Percentiles rank a stretch among this genome's conserved stretches.
Evolutionary conservation across 2,113 vertebrate species (phyloP).

Genomic region (Corythaixoides concolor): DNA sequence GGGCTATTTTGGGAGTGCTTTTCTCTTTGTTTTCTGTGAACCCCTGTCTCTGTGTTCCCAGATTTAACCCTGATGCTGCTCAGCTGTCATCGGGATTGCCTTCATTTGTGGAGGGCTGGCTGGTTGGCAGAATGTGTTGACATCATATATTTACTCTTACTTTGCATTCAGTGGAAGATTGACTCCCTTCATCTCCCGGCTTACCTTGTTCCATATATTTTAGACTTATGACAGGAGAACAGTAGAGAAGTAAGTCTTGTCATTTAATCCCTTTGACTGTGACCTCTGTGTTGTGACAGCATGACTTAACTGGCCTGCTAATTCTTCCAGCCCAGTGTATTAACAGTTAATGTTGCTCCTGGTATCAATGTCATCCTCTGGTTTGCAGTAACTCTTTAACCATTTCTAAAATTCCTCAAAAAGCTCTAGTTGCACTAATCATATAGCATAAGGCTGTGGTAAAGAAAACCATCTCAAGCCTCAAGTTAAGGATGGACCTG

Average conservation of each 20-base stretch:
- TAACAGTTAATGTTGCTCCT: neutral
- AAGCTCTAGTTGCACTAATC: neutral
- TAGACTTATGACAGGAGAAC: neutral
- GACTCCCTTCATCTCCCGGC: neutral
- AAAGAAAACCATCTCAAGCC: neutral
- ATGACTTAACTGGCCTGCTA: neutral
- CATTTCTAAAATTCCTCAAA: neutral
- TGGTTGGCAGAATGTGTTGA: neutral
- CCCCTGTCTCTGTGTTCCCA: constrained; percentile 27
- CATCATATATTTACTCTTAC: neutral
- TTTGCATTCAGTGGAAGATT: neutral
- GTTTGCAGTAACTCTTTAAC: neutral
- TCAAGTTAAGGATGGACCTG: neutral
- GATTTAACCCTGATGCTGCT: constrained; percentile 66
- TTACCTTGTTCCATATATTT: neutral
- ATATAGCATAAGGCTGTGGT: neutral
- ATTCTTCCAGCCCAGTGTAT: neutral
- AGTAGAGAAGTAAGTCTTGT: neutral
- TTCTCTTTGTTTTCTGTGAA: constrained; percentile 69
- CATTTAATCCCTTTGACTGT: neutral
- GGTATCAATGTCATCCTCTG: neutral
- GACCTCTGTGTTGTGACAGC: neutral
- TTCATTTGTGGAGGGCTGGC: neutral
- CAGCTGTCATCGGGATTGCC: constrained; percentile 6
- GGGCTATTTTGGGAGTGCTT: constrained; percentile 74